phyloP scores from a whole-genome alignment of 2,797 vertebrate species.

The Adelosebastes latens region DNA sequence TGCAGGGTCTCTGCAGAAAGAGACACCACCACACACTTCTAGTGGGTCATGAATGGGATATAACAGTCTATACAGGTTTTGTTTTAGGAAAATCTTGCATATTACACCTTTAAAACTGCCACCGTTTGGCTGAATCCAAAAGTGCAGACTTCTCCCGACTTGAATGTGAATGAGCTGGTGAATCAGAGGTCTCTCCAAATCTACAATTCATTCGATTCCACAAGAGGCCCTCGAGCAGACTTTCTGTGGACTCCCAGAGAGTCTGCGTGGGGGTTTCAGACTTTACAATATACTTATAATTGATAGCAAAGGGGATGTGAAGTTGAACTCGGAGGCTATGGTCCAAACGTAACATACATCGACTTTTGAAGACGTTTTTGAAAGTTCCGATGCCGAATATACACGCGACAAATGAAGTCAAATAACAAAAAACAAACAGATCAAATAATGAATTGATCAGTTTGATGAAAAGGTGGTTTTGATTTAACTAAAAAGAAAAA shows the following conservation, averaged over 20 bases:
- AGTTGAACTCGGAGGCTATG: not conserved
- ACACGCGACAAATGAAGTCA: not conserved
- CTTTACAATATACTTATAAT: constrained; percentile 1
- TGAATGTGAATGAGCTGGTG: not conserved
- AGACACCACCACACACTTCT: too few relatives aligned
- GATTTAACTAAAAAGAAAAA: too few relatives aligned
- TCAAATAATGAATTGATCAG: not conserved
- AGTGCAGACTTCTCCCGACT: not conserved
- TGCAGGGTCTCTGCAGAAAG: too few relatives aligned
- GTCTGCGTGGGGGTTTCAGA: not conserved
- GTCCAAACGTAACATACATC: rapidly evolving
- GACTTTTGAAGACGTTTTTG: not conserved
- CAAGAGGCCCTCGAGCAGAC: not conserved
- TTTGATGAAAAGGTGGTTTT: too few relatives aligned
- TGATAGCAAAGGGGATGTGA: not conserved
- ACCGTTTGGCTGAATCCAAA: not conserved
- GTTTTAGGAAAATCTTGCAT: too few relatives aligned
- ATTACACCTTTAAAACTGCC: too few relatives aligned
- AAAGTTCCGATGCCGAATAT: rapidly evolving
- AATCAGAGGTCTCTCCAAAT: not conserved
- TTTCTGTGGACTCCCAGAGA: not conserved
- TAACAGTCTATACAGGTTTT: too few relatives aligned
- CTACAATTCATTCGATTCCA: not conserved
- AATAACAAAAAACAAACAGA: not conserved
- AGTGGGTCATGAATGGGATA: too few relatives aligned